A percentile compares a stretch with the other conserved stretches of the same genome.
Conservation (phyloP, 2,113 vertebrate genomes). For the Paraplagusia blochii region DNA sequence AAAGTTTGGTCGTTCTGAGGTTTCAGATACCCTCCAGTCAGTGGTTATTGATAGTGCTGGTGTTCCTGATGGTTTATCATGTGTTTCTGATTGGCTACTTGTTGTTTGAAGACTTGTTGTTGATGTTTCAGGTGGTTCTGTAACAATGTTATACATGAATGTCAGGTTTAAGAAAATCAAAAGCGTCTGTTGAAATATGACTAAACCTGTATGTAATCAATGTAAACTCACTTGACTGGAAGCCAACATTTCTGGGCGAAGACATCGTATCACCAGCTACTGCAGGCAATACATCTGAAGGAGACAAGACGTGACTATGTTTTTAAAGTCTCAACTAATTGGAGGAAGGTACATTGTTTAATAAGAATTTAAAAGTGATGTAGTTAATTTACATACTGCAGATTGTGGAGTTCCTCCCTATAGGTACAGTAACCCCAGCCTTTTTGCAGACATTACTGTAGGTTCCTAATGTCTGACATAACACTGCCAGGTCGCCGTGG, state of each 20-base stretch:
- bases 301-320: background rate
- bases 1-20: background rate
- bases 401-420: conserved; percentile 78
- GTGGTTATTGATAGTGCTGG: background rate
- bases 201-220: conserved; percentile 21
- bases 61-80: background rate
- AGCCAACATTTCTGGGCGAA: conserved; percentile 10
- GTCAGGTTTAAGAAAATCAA: conserved; percentile 6
- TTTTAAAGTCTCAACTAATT: too few relatives aligned
- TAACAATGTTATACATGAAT: conserved; percentile 9
- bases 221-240: conserved; percentile 34
- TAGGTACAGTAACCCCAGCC: conserved; percentile 66
- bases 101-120: conserved; percentile 3
- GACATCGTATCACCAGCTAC: conserved; percentile 10
- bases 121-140: conserved; percentile 29
- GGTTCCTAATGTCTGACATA: conserved; percentile 71
- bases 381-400: conserved; percentile 75
- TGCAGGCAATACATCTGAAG: conserved; percentile 8
- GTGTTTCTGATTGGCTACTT: conserved; percentile 9
- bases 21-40: background rate
- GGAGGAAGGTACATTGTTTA: too few relatives aligned
- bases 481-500: conserved; percentile 52
- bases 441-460: conserved; percentile 74
- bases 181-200: background rate
- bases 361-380: conserved; percentile 8